phyloP scores from a whole-genome alignment of 1,140 invertebrate species.

The Drosophila mayri region DNA sequence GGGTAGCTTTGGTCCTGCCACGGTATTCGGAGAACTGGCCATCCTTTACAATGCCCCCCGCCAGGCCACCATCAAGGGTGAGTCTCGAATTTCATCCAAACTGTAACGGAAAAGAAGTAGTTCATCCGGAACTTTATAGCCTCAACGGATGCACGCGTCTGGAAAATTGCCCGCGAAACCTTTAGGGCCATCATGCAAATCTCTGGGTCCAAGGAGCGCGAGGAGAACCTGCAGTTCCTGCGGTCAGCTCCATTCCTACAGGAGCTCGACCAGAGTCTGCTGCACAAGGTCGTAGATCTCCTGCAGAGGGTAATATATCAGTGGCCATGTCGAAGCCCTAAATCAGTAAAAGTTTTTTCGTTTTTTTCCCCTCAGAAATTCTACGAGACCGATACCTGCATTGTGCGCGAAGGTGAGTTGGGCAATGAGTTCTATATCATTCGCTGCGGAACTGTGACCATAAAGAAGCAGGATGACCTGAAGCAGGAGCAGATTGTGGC shows the following conservation, averaged over 20 bases:
- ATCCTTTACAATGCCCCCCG: constrained; percentile 96
- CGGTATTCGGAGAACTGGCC: constrained; percentile 97
- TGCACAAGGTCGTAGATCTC: constrained; percentile 95
- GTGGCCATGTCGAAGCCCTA: neutral
- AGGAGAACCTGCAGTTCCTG: constrained; percentile 94
- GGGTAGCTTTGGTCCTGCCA: constrained; percentile 92
- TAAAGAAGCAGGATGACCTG: constrained; percentile 88
- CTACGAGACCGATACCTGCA: constrained; percentile 93
- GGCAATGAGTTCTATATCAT: constrained; percentile 99
- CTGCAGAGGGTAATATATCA: constrained; percentile 90
- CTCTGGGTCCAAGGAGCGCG: constrained; percentile 91
- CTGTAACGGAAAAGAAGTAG: neutral
- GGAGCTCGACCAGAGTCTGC: constrained; percentile 91
- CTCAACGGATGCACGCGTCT: constrained; percentile 92
- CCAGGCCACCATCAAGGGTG: constrained; percentile 93
- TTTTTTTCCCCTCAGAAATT: constrained; percentile 61
- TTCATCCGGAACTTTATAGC: constrained; percentile 86
- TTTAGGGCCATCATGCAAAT: constrained; percentile 96
- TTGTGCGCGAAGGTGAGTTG: constrained; percentile 96
- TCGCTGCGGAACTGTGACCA: constrained; percentile 93
- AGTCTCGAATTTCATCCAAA: constrained; percentile 43
- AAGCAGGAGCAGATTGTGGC: constrained; percentile 87
- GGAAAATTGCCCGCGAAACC: constrained; percentile 93
- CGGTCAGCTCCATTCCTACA: constrained; percentile 93
- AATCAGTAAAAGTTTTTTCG: neutral